phyloP scores from a whole-genome alignment of 2,888 invertebrate species.

The Agapetus fuscipes region DNA sequence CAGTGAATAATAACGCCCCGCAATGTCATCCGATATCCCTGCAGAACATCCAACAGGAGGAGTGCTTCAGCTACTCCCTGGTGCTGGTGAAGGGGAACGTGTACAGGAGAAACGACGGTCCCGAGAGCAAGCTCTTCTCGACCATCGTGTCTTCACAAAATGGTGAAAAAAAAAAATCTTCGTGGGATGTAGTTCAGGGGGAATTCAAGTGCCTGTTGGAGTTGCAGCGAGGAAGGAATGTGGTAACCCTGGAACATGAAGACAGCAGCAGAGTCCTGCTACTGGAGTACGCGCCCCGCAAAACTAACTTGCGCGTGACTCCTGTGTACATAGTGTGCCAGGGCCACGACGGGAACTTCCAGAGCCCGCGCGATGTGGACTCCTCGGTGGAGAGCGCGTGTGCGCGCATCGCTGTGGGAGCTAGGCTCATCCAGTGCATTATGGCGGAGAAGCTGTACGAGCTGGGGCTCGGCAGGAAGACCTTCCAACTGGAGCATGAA shows the following conservation, averaged over 20 bases:
- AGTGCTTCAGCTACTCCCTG: constrained; percentile 49
- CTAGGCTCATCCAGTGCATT: constrained; percentile 74
- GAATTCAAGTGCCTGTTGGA: constrained; percentile 62
- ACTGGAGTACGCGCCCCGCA: constrained; percentile 48
- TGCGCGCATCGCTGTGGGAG: constrained; percentile 62
- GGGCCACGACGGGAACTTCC: constrained; percentile 70
- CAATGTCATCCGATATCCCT: constrained; percentile 27
- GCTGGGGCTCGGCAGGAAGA: constrained; percentile 65
- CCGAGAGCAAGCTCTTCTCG: constrained; percentile 37
- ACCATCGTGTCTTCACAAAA: constrained; percentile 32
- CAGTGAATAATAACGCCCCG: constrained; percentile 25
- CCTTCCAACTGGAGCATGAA: constrained; percentile 68
- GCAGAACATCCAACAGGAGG: constrained; percentile 53
- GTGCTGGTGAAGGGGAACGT: constrained; percentile 52
- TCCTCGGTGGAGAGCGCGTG: constrained; percentile 64
- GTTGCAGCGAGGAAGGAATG: constrained; percentile 53
- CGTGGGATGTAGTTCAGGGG: constrained; percentile 55
- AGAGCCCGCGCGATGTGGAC: constrained; percentile 53
- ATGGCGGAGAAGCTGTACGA: constrained; percentile 81
- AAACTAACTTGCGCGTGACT: constrained; percentile 53
- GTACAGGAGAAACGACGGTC: constrained; percentile 31
- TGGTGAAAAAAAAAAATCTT: constrained; percentile 33
- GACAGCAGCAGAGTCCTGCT: constrained; percentile 38
- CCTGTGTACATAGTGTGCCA: constrained; percentile 78
- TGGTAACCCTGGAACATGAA: constrained; percentile 49